Percentiles rank a stretch among this genome's conserved stretches.
phyloP scores from a whole-genome alignment of 2,797 vertebrate genomes.

The Triplophysa bombifrons region DNA sequence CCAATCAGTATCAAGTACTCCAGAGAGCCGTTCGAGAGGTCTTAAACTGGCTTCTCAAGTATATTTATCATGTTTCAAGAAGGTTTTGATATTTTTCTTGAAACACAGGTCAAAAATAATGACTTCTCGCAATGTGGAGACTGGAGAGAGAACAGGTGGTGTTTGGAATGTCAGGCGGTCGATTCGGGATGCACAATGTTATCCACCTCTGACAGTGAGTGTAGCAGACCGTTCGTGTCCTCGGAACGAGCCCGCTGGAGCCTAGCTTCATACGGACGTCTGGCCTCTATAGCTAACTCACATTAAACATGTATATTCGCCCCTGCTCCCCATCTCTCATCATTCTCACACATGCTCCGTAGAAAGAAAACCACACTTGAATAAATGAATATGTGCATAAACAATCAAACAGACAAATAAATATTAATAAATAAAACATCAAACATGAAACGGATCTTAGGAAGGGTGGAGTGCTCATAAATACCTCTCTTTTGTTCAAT shows the following conservation, averaged over 20 bases:
- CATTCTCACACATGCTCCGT: constrained; percentile 56
- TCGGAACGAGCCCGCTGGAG: constrained; percentile 14
- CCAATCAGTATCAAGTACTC: neutral
- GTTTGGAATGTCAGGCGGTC: constrained; percentile 17
- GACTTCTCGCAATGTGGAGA: neutral
- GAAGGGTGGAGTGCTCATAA: constrained; percentile 51
- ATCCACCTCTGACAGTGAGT: constrained; percentile 39
- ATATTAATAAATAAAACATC: constrained; percentile 67
- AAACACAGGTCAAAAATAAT: neutral
- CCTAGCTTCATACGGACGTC: constrained; percentile 23
- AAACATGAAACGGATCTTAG: constrained; percentile 62
- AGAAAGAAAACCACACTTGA: constrained; percentile 50
- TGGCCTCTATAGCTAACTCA: constrained; percentile 53
- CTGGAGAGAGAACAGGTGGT: constrained; percentile 11
- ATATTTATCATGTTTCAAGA: neutral
- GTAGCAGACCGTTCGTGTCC: constrained; percentile 32
- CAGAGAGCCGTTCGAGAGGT: neutral
- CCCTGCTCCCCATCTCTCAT: constrained; percentile 44
- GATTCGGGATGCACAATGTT: constrained; percentile 30
- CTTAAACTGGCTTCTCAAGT: neutral
- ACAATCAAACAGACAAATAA: constrained; percentile 65
- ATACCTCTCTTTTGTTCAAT: constrained; percentile 63
- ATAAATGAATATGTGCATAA: constrained; percentile 57
- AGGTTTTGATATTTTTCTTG: neutral
- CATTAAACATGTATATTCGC: constrained; percentile 53